Conservation (phyloP, 2,113 vertebrate species). For the Pycnonotus jocosus region DNA sequence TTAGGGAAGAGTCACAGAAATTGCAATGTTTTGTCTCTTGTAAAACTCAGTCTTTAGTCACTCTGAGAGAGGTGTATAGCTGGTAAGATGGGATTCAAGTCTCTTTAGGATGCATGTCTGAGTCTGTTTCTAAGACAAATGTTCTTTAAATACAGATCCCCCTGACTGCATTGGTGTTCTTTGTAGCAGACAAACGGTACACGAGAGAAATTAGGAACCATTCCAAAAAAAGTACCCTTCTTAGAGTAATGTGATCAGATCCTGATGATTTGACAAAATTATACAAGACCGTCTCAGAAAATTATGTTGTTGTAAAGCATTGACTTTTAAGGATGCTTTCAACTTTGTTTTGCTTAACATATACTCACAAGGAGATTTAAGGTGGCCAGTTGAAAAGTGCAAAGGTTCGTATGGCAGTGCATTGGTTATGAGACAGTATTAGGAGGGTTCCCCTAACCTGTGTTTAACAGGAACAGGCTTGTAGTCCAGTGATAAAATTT, state of each 20-base stretch:
- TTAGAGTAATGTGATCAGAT: background rate
- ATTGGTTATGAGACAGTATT: background rate
- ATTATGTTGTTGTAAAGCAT: background rate
- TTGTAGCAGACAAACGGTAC: background rate
- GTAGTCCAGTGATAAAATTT: background rate
- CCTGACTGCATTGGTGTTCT: background rate
- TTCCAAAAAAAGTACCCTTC: background rate
- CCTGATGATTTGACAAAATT: background rate
- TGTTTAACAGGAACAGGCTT: background rate
- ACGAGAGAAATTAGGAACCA: background rate
- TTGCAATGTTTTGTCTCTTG: background rate
- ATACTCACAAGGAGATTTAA: background rate
- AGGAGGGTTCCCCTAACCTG: fast-evolving
- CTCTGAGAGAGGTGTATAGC: background rate
- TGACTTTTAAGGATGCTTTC: background rate
- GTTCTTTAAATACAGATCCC: background rate
- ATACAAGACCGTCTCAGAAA: background rate
- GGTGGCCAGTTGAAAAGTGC: background rate
- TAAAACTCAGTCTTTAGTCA: background rate
- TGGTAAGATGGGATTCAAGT: background rate
- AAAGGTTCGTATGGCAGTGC: background rate
- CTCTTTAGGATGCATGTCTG: background rate
- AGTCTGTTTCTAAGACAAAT: background rate
- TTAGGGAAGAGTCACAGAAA: background rate
- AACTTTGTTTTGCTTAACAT: background rate